phyloP scores from a whole-genome alignment of 2,888 invertebrate genomes.

The Tiliacea citrago region DNA sequence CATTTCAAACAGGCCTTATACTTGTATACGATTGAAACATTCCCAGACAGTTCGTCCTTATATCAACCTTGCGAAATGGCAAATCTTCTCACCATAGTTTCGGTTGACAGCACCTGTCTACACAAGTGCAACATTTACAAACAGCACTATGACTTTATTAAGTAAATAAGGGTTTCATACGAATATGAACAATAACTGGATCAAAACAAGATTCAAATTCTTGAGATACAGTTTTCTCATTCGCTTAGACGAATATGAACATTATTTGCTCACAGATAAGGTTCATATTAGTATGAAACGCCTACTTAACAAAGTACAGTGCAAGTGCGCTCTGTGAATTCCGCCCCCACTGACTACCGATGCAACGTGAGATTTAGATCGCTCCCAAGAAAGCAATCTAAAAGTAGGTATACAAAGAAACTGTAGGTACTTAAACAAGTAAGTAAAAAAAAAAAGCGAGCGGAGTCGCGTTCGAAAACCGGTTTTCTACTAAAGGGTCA shows the following conservation, averaged over 20 bases:
- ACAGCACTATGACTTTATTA: not conserved
- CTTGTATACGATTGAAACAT: not conserved
- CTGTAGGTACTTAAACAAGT: not conserved
- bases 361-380: conserved; percentile 3
- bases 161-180: not conserved
- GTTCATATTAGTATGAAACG: not conserved
- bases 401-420: not conserved
- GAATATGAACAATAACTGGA: not conserved
- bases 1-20: not conserved
- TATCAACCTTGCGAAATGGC: not conserved
- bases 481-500: conserved; percentile 20
- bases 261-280: rapidly evolving
- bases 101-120: not conserved
- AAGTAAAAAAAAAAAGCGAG: not conserved
- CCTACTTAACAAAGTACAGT: not conserved
- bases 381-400: not conserved
- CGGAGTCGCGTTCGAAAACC: not conserved
- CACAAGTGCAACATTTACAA: not conserved
- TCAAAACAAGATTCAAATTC: not conserved
- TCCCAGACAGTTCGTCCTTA: not conserved
- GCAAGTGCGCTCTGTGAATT: not conserved
- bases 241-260: not conserved
- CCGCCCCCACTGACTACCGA: not conserved
- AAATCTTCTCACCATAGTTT: not conserved
- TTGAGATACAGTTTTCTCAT: not conserved